Percentiles rank a stretch among this genome's conserved stretches.
Conservation (phyloP, 2,113 vertebrate genomes). For the Xenopus laevis region DNA sequence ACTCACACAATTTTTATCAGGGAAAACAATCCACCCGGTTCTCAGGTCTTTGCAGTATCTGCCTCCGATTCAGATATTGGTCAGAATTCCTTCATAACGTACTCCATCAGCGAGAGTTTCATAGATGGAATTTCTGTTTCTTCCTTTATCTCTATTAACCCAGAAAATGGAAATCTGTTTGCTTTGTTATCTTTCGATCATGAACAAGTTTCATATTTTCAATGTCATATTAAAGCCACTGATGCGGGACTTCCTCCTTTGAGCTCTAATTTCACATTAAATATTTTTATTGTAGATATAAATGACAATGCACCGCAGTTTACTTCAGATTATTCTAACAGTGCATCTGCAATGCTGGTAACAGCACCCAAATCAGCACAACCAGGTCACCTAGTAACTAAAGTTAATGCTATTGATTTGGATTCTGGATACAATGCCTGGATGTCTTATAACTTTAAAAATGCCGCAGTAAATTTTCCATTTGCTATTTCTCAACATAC, state of each 20-base stretch:
- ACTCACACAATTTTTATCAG: conserved; percentile 50
- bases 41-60: conserved; percentile 46
- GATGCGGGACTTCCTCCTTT: conserved; percentile 59
- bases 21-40: conserved; percentile 51
- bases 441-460: conserved; percentile 60
- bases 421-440: conserved; percentile 68
- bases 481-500: conserved; percentile 54
- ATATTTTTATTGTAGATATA: conserved; percentile 61
- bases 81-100: conserved; percentile 63
- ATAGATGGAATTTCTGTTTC: conserved; percentile 48
- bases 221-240: conserved; percentile 59
- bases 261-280: conserved; percentile 57
- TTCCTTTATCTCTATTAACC: conserved; percentile 56
- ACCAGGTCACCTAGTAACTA: conserved; percentile 60
- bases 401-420: conserved; percentile 62
- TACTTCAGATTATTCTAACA: conserved; percentile 26
- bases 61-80: conserved; percentile 60
- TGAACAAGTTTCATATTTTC: conserved; percentile 63
- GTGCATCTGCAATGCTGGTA: conserved; percentile 46
- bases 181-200: conserved; percentile 60
- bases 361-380: conserved; percentile 42
- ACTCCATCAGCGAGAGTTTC: conserved; percentile 56
- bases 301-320: conserved; percentile 62
- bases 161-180: conserved; percentile 58
- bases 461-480: conserved; percentile 40